Evolutionary conservation across 2,888 invertebrate genomes (phyloP).

Genomic region (Trichopria drosophilae): DNA sequence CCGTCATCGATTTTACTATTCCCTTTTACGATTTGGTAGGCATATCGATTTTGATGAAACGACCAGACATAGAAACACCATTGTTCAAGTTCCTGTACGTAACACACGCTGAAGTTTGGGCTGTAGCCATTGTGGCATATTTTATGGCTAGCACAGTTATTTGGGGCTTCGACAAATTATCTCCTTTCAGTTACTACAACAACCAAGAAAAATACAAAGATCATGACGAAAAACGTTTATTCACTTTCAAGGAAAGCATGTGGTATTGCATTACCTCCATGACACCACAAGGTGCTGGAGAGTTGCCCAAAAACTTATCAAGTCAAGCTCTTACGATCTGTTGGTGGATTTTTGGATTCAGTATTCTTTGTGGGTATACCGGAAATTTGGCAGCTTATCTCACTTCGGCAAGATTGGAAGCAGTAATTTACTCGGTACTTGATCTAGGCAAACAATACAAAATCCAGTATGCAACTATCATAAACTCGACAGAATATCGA

Average conservation of each 20-base stretch:
- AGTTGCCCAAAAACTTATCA: constrained; percentile 90
- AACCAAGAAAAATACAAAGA: constrained; percentile 86
- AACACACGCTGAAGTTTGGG: constrained; percentile 91
- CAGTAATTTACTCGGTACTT: constrained; percentile 86
- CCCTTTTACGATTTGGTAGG: constrained; percentile 95
- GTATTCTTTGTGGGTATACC: constrained; percentile 95
- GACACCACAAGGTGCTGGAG: constrained; percentile 88
- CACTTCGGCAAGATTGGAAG: constrained; percentile 85
- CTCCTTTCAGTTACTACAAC: constrained; percentile 92
- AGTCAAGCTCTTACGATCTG: constrained; percentile 91
- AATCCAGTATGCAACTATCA: constrained; percentile 87
- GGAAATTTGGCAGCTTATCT: constrained; percentile 95
- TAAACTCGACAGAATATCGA: constrained; percentile 83
- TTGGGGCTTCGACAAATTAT: constrained; percentile 94
- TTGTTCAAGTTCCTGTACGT: constrained; percentile 82
- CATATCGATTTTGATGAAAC: constrained; percentile 90
- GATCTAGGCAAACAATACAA: constrained; percentile 91
- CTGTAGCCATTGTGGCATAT: constrained; percentile 88
- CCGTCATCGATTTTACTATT: constrained; percentile 93
- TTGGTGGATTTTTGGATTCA: constrained; percentile 97
- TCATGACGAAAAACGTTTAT: constrained; percentile 87
- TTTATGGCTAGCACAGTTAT: constrained; percentile 88
- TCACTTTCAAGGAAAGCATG: constrained; percentile 88
- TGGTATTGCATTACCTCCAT: constrained; percentile 97
- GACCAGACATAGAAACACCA: constrained; percentile 83